A percentile compares a stretch with the other conserved stretches of the same genome.
Conservation (phyloP, 2,888 invertebrate genomes). For the Ormyrus rosae region DNA sequence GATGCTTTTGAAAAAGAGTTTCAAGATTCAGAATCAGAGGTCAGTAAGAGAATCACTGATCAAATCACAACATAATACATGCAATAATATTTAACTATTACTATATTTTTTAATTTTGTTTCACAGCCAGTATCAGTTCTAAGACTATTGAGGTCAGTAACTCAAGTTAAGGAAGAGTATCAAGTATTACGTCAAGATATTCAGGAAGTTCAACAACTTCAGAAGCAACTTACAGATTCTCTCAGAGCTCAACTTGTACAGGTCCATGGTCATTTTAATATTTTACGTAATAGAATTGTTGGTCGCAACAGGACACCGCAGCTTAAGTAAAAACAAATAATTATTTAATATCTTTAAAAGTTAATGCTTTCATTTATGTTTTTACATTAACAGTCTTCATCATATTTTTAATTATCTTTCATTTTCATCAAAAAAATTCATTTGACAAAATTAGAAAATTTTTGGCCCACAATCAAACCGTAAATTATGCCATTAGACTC, state of each 20-base stretch:
- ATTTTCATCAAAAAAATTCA: neutral
- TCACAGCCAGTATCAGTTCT: conserved; percentile 79
- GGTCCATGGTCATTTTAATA: conserved; percentile 86
- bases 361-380: conserved; percentile 36
- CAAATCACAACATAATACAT: conserved; percentile 11
- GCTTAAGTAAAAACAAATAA: conserved; percentile 63
- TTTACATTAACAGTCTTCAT: conserved; percentile 3
- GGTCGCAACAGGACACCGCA: conserved; percentile 71
- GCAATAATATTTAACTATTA: conserved; percentile 3
- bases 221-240: conserved; percentile 86
- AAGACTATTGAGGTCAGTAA: conserved; percentile 85
- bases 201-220: conserved; percentile 87
- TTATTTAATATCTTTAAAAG: conserved; percentile 37
- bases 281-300: conserved; percentile 83
- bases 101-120: conserved; percentile 43
- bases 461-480: conserved; percentile 23
- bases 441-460: conserved; percentile 9
- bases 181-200: conserved; percentile 87
- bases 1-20: conserved; percentile 84
- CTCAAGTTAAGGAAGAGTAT: conserved; percentile 86
- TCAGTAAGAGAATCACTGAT: conserved; percentile 59
- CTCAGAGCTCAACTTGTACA: conserved; percentile 84
- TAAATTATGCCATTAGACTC: neutral
- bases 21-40: conserved; percentile 77
- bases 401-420: conserved; percentile 19